phyloP scores from a whole-genome alignment of 2,797 vertebrate species.

The Rhyacichthys aspro region DNA sequence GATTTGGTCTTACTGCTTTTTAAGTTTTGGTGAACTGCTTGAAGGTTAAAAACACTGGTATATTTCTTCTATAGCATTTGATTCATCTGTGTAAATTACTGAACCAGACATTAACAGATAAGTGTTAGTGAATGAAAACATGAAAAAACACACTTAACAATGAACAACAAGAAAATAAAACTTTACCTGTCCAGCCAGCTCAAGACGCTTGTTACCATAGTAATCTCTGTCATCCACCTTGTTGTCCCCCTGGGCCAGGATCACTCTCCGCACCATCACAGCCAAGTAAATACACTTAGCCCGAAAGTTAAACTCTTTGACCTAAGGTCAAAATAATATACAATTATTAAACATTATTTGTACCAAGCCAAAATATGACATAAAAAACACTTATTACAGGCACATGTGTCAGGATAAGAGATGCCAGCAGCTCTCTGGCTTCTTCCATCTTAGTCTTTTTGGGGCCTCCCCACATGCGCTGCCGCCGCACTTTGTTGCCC shows the following conservation, averaged over 20 bases:
- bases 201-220: constrained; percentile 97
- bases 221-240: constrained; percentile 99
- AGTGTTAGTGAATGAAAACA: no score
- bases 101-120: no score
- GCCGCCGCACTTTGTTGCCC: constrained; percentile 96
- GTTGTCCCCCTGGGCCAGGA: constrained; percentile 95
- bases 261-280: constrained; percentile 97
- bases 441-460: constrained; percentile 99
- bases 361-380: neutral
- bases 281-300: constrained; percentile 97
- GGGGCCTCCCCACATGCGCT: constrained; percentile 98
- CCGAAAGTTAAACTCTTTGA: constrained; percentile 98
- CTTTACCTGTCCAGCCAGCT: constrained; percentile 95
- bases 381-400: constrained; percentile 74
- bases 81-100: no score
- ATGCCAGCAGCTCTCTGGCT: constrained; percentile 93
- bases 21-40: no score
- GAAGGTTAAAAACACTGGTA: no score
- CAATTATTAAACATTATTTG: no score
- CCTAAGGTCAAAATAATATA: constrained; percentile 71
- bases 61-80: no score
- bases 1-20: no score
- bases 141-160: neutral
- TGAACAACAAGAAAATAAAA: neutral
- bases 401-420: constrained; percentile 94